These are phyloP conservation scores for Prorops nasuta DNA, from an alignment of 1,140 invertebrate genomes.

Conservation along the genomic window DNA sequence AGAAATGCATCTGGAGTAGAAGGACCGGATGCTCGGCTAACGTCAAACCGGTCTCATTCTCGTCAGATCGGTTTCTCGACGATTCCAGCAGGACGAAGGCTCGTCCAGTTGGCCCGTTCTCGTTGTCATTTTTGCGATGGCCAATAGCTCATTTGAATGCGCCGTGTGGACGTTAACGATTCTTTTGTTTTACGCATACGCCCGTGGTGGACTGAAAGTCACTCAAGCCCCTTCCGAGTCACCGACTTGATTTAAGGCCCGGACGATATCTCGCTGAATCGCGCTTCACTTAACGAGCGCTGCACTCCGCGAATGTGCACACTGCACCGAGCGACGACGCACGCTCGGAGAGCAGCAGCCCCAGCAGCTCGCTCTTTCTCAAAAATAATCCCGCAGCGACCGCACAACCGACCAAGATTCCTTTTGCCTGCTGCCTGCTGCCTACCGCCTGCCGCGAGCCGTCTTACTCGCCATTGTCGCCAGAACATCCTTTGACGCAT, in stretches of 20 bases:
- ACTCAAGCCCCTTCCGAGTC: background rate
- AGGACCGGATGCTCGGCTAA: slow-evolving; percentile 10
- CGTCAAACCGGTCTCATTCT: slow-evolving; percentile 24
- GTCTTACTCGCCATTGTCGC: too few relatives aligned
- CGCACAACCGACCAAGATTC: too few relatives aligned
- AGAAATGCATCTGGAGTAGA: too few relatives aligned
- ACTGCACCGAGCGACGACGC: background rate
- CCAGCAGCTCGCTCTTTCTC: background rate
- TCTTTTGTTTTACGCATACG: slow-evolving; percentile 52
- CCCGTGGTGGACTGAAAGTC: slow-evolving; percentile 15
- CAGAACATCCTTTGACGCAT: too few relatives aligned
- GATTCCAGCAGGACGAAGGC: slow-evolving; percentile 7
- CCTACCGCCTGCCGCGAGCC: too few relatives aligned
- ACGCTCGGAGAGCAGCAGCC: slow-evolving; percentile 5
- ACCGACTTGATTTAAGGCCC: slow-evolving; percentile 51
- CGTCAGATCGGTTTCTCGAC: slow-evolving; percentile 10
- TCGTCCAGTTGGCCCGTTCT: slow-evolving; percentile 13
- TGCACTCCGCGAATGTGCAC: slow-evolving; percentile 25
- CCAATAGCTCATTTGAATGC: slow-evolving; percentile 52
- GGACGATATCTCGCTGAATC: slow-evolving; percentile 50
- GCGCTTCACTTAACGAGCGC: slow-evolving; percentile 50
- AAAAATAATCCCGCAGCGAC: background rate
- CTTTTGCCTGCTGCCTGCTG: too few relatives aligned
- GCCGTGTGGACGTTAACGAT: slow-evolving; percentile 48
- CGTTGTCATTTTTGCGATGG: slow-evolving; percentile 45